Percentiles rank a stretch among this genome's conserved stretches.
Conservation (phyloP, 2,113 vertebrate species). For the Ageneiosus marmoratus region DNA sequence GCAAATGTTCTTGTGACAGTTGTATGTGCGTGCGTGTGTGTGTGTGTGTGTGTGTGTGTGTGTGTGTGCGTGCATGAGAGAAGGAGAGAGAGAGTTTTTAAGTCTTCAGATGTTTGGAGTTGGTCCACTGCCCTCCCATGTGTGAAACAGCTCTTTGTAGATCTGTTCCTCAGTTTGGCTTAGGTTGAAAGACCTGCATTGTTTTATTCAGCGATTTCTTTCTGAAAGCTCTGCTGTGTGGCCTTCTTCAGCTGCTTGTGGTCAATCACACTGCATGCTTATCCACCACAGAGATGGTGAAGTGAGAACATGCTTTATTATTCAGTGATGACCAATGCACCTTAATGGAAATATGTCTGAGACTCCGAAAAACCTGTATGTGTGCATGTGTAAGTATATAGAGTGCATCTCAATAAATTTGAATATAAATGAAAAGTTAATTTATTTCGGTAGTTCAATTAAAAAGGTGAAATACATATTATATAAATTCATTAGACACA, state of each 20-base stretch:
- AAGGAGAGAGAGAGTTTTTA: not conserved
- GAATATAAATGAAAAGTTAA: too few relatives aligned
- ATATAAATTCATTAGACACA: too few relatives aligned
- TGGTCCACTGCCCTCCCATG: constrained; percentile 34
- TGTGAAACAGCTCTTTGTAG: constrained; percentile 51
- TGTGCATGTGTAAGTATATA: not conserved
- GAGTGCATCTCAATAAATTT: too few relatives aligned
- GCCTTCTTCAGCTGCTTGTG: constrained; percentile 44
- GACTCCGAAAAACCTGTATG: not conserved
- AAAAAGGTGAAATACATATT: too few relatives aligned
- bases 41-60: not conserved
- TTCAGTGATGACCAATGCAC: not conserved
- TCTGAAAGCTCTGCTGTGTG: constrained; percentile 54
- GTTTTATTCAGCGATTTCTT: constrained; percentile 51
- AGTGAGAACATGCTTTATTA: not conserved
- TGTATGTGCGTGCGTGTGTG: not conserved
- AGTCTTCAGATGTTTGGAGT: constrained; percentile 45
- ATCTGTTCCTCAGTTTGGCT: constrained; percentile 44
- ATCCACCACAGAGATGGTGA: constrained; percentile 10
- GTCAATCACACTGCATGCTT: constrained; percentile 19
- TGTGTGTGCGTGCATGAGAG: not conserved
- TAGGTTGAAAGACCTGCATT: constrained; percentile 48
- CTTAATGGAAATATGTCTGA: not conserved
- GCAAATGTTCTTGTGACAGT: not conserved
- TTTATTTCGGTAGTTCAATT: too few relatives aligned